Percentiles rank a stretch among this genome's conserved stretches.
phyloP scores from a whole-genome alignment of 2,113 vertebrate genomes.

The Elachura formosa region DNA sequence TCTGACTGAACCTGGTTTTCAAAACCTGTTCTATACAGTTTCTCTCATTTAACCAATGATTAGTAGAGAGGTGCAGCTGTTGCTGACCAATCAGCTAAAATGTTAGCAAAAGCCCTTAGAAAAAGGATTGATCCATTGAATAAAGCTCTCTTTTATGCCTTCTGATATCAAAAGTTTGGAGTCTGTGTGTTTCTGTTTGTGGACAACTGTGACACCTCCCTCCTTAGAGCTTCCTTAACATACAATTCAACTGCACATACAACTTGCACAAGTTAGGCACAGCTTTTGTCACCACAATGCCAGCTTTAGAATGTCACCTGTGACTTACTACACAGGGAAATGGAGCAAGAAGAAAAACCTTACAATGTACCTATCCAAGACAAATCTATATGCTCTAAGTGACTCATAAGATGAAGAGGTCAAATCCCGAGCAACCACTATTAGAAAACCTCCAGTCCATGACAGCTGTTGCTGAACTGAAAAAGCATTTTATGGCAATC shows the following conservation, averaged over 20 bases:
- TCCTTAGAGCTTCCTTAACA: not conserved
- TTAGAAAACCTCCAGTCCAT: not conserved
- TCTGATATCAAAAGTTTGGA: too few relatives aligned
- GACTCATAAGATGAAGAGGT: not conserved
- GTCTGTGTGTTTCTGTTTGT: too few relatives aligned
- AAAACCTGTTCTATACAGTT: too few relatives aligned
- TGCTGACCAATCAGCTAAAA: too few relatives aligned
- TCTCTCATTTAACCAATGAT: too few relatives aligned
- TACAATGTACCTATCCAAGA: not conserved
- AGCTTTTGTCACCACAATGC: not conserved
- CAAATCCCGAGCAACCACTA: not conserved
- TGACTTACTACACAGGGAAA: not conserved
- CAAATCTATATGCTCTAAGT: not conserved
- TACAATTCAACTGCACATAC: not conserved
- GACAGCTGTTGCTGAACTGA: not conserved
- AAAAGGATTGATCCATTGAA: too few relatives aligned
- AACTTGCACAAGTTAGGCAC: not conserved
- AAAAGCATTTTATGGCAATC: not conserved
- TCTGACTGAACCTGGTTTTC: too few relatives aligned
- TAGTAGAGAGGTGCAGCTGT: too few relatives aligned
- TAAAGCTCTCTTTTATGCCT: too few relatives aligned
- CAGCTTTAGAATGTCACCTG: not conserved
- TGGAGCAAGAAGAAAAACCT: not conserved
- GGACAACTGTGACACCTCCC: too few relatives aligned
- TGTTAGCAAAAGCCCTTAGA: too few relatives aligned